These are phyloP conservation scores for Atta cephalotes DNA, from an alignment of 1,140 invertebrate genomes.

Conservation along the genomic window DNA sequence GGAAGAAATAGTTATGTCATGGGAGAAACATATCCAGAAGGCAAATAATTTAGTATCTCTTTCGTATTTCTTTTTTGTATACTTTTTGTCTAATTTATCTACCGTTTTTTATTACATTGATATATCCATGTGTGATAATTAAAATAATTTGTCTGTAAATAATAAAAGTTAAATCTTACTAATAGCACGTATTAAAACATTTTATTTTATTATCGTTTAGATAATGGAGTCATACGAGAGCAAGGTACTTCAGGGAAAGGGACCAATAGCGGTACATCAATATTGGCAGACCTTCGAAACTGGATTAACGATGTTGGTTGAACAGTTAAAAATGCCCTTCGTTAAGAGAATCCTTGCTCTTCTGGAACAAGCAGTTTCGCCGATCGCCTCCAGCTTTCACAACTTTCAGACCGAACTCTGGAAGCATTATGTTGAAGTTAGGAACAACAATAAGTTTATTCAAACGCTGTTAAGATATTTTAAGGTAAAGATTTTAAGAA, in stretches of 20 bases:
- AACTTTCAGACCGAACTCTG: conserved; percentile 88
- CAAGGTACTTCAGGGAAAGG: conserved; percentile 88
- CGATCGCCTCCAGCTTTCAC: conserved; percentile 86
- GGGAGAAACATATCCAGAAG: conserved; percentile 90
- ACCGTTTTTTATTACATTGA: background rate
- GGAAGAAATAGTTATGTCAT: conserved; percentile 88
- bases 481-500: conserved; percentile 86
- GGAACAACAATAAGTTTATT: conserved; percentile 94
- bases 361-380: conserved; percentile 86
- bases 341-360: conserved; percentile 89
- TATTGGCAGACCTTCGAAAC: conserved; percentile 93
- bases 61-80: background rate
- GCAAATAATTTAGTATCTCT: conserved; percentile 77
- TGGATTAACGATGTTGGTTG: conserved; percentile 91
- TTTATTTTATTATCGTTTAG: conserved; percentile 62
- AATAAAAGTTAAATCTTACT: background rate
- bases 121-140: background rate
- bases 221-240: conserved; percentile 76
- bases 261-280: conserved; percentile 93
- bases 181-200: background rate
- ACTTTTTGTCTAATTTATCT: conserved; percentile 1
- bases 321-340: conserved; percentile 92
- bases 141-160: conserved; percentile 1
- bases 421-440: conserved; percentile 91
- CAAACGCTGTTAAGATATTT: conserved; percentile 93